Conservation (phyloP, 2,113 vertebrate genomes). For the Alosa alosa region DNA sequence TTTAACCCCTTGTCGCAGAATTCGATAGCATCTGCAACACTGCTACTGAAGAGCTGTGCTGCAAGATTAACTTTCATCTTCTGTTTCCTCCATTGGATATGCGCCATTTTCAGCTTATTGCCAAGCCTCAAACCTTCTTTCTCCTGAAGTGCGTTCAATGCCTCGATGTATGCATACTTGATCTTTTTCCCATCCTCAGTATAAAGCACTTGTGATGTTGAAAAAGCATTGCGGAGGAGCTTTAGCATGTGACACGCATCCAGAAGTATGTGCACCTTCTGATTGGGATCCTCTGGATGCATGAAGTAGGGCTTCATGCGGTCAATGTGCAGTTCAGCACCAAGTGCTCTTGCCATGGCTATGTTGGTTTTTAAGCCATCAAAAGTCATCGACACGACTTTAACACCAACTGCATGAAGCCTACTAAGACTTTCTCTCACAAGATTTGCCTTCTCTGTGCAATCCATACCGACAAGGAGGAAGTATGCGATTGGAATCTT, state of each 20-base stretch:
- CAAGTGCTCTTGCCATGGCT: constrained; percentile 9
- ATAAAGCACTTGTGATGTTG: background rate
- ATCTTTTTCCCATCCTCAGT: constrained; percentile 19
- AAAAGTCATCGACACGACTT: constrained; percentile 27
- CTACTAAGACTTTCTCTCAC: constrained; percentile 19
- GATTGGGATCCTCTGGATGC: background rate
- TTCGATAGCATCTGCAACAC: constrained; percentile 26
- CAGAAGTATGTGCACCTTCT: constrained; percentile 2
- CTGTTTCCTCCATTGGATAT: constrained; percentile 26
- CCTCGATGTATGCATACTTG: constrained; percentile 25
- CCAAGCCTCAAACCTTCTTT: constrained; percentile 24
- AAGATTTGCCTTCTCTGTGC: constrained; percentile 26
- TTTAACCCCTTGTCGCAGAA: constrained; percentile 26
- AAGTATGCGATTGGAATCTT: constrained; percentile 28
- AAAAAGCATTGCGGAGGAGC: constrained; percentile 16
- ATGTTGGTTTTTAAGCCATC: constrained; percentile 33
- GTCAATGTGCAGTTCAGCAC: constrained; percentile 6
- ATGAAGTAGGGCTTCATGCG: constrained; percentile 23
- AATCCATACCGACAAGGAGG: constrained; percentile 8
- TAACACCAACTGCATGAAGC: constrained; percentile 23
- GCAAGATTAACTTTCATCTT: constrained; percentile 31
- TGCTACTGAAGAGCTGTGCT: constrained; percentile 29
- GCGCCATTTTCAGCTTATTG: constrained; percentile 30
- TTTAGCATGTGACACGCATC: constrained; percentile 16
- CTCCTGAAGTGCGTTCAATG: constrained; percentile 28